phyloP scores from a whole-genome alignment of 1,140 invertebrate genomes.

The Matsumurasca onukii region DNA sequence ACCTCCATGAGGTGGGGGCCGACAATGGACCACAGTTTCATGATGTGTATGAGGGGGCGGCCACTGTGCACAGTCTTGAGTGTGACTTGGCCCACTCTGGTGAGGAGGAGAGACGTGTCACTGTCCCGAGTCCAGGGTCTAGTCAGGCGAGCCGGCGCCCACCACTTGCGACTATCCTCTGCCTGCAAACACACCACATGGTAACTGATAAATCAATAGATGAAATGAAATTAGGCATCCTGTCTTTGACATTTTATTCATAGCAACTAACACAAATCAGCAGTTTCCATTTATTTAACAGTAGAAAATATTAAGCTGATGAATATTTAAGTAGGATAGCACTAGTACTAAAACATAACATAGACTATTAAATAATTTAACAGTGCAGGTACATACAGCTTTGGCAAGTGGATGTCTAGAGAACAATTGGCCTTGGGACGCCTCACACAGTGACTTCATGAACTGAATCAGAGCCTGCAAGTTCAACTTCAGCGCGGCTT shows the following conservation, averaged over 20 bases:
- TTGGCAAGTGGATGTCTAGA: conserved; percentile 39
- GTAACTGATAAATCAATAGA: too few relatives aligned
- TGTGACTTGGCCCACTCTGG: conserved; percentile 83
- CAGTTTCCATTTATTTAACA: too few relatives aligned
- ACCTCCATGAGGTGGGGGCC: conserved; percentile 92
- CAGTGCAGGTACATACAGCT: too few relatives aligned
- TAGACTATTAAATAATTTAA: too few relatives aligned
- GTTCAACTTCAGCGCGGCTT: conserved; percentile 85
- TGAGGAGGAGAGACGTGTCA: conserved; percentile 55
- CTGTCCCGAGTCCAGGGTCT: conserved; percentile 19
- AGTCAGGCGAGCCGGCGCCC: conserved; percentile 20
- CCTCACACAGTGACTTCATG: conserved; percentile 74
- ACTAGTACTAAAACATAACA: too few relatives aligned
- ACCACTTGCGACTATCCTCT: conserved; percentile 32
- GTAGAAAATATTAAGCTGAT: too few relatives aligned
- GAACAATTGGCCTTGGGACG: conserved; percentile 77
- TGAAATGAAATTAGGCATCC: too few relatives aligned
- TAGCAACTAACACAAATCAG: too few relatives aligned
- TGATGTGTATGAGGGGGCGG: conserved; percentile 83
- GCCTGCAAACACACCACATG: neutral
- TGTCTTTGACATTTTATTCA: too few relatives aligned
- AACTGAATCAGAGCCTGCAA: conserved; percentile 80
- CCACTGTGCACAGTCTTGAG: conserved; percentile 83
- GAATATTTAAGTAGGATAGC: too few relatives aligned
- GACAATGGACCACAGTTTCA: conserved; percentile 85